Base-by-base conservation (phyloP, 2,797 vertebrate species). In the Diplodus puntazzo region DNA sequence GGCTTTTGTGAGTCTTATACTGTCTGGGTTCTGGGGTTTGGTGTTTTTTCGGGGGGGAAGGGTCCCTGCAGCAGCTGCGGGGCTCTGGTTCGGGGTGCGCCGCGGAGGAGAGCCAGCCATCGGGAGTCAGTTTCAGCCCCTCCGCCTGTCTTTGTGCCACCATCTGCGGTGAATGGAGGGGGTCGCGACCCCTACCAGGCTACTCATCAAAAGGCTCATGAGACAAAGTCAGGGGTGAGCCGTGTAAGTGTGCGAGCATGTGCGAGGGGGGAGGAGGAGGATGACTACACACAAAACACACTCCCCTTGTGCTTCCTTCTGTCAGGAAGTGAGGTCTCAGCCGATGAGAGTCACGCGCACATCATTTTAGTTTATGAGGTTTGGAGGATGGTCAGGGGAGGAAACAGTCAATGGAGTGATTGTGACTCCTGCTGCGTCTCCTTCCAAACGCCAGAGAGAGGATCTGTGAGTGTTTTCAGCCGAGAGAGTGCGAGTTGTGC, bases 161-260 rank as follows among this genome's bases (percentile, higher is more conserved):
- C 94, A 95, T 95, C 95, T 96, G 95, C 69, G 60, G 87, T 88
- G 91, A 88, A 87, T 77, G 81, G 54, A 9, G 21, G 65, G 71
- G 93, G 94, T 92, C 81, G 16, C 3, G 85, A 87, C 92, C 95
- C 73, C 84, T 46, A 64, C 75, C 77, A 72, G 69, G 75, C 64
- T 60, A 18, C 72, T 77, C 74, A 73, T 89, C 85, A 84, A 89
- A 87, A 89, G 76, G 59, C 59, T 79, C 74, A 60, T 52, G 83
- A 83, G 79, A 90, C 89, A 83, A 84, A 78, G 84, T 89, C 83
- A 62, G 72, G 77, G 79, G 80, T 75, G 83, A 86, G 73, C 83
- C 69, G 63, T 67, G 82, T 43, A 74, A 85, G 86, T 76, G 85
- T 87, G 86, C 50, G 83, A 86, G 78, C 79, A 70, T 73, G 79